These are phyloP conservation scores for Arctocebus calabarensis DNA, from an alignment of 2,797 vertebrate genomes.

Conservation along the genomic window DNA sequence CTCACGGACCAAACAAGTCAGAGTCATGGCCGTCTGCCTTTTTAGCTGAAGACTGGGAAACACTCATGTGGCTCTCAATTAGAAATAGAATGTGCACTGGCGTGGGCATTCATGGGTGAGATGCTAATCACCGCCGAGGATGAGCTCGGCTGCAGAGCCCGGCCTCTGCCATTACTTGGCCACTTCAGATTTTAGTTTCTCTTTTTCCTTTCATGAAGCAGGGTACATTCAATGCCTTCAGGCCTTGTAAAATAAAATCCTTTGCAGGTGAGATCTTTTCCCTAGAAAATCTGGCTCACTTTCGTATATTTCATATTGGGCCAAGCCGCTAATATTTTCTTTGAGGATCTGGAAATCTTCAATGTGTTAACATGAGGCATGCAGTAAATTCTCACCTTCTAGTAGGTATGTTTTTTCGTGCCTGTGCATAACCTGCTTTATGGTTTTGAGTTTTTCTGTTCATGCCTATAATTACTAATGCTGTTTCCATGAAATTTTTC, in stretches of 20 bases:
- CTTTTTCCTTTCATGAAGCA: background rate
- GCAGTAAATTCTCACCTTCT: slow-evolving; percentile 20
- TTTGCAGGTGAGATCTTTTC: slow-evolving; percentile 19
- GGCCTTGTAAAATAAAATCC: background rate
- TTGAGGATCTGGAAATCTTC: slow-evolving; percentile 21
- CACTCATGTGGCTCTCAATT: background rate
- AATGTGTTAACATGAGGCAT: background rate
- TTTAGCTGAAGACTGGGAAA: background rate
- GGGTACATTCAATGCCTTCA: background rate
- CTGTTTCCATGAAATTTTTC: slow-evolving; percentile 21
- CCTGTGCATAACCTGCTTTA: background rate
- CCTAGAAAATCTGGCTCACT: background rate
- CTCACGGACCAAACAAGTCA: background rate
- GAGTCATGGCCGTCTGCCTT: background rate
- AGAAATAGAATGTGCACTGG: background rate
- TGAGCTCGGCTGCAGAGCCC: no score
- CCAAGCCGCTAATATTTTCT: background rate
- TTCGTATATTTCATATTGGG: background rate
- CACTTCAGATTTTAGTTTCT: background rate
- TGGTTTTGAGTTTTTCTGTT: slow-evolving; percentile 22
- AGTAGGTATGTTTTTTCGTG: slow-evolving; percentile 43
- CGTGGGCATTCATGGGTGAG: background rate
- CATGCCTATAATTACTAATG: background rate
- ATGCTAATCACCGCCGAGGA: background rate
- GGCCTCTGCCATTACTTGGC: background rate